Evolutionary conservation across 2,888 invertebrate species (phyloP), one percentile per base, ranked within the genome.

Genomic region (Bugula neritina): DNA sequence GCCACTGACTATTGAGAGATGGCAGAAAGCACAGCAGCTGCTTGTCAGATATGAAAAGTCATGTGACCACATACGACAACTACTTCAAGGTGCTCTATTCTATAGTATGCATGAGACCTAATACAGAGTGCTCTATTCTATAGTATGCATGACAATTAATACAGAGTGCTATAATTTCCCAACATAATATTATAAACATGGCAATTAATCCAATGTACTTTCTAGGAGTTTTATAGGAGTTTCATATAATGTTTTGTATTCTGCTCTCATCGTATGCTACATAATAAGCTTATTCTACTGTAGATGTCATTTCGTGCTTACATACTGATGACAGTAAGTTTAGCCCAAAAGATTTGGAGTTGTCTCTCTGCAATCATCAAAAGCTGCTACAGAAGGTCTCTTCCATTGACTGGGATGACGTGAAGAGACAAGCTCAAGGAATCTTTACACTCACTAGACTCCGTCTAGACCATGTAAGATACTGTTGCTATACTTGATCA

Each of bases 351-450:
- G 63, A 27, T 13, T 25, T 63, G 29, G 63, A 63, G 5, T 27
- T 31, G 13, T 63, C 27, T 63, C 25, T 63, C 21, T 27, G 5
- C 2, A 5, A 29, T 5, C 31, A 31, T 27, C 31, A 63, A 31
- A 25, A 63, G 27, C 34, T 63, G 34, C 5, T 63, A 34, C 29
- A 63, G 2, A 27, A 34, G 31, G 2, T 63, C 2, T 5, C 27
- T 1, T 13, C 5, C n/a, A 63, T 63, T 13, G 63, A 63, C 34
- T 63, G 63, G 63, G 27, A 31, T 63, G 63, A 63, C 3, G 31
- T 63, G 31, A 27, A 63, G 63, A 63, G 63, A 63, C 63, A 63
- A 13, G 27, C 29, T 63, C 3, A 21, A 13, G 63, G 63, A 29
- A 10, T 63, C 2, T 5, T 10, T 13, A 21, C 27, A 27, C 63